Evolutionary conservation across 2,113 vertebrate genomes (phyloP), one percentile per base, ranked within the genome.

Genomic region (Nematolebias whitei): DNA sequence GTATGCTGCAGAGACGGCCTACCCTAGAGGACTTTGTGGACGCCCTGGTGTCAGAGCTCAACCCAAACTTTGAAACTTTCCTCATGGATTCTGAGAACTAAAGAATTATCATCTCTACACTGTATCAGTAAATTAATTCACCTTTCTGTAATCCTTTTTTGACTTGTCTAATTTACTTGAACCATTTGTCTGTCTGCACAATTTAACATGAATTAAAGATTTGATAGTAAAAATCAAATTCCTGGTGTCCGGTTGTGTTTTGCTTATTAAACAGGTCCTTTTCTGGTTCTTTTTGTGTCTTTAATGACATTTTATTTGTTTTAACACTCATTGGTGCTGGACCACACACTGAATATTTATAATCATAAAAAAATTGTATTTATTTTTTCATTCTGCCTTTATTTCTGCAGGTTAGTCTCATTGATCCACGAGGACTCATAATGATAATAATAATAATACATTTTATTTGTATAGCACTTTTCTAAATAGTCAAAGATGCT

Each of bases 1-100:
- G 95, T 23, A 96, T 99, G 98, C 94, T 99, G 68, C 96, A 96
- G 93, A 96, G 94, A 80, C 82, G 78, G 0, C 97, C 95, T 53
- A 95, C 95, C 22, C 74, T 94, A 0, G 95, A 98, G 56, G 97
- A 99, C 76, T 95, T 98, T 62, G 98, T 99, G 74, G 93, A 94
- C 1, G 95, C 97, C 1, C 92, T 99, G 19, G 95, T 98, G 79
- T 95, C 94, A 0, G 96, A 99, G 79, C 89, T 99, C 81, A 91
- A 98, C 74, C 94, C 90, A 1, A 93, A 99, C 89, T 97, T 97
- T 5, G 95, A 99, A 87, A 94, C 93, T 0, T 98, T 96, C 89
- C 84, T 98, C 72, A 92, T 91, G 93, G 98, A 98, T 89, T 98
- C 98, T 0, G 92, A 94, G 54, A 89, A 85, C 69, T 93, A 80